phyloP scores from a whole-genome alignment of 2,113 vertebrate genomes.

The Gorsachius goisagi region DNA sequence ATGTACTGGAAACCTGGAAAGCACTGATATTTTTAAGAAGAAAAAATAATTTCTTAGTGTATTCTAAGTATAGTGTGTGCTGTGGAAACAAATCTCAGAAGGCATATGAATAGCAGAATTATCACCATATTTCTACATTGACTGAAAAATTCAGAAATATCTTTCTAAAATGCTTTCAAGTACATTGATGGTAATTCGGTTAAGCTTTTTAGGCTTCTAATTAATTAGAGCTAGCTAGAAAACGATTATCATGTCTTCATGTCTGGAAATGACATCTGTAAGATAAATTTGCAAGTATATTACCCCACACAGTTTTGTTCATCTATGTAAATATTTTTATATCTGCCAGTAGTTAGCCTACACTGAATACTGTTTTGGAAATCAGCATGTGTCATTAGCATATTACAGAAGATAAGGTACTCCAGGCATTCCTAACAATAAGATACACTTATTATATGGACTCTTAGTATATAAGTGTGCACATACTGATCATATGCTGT shows the following conservation, averaged over 20 bases:
- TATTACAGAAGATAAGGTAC: not conserved
- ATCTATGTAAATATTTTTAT: constrained; percentile 5
- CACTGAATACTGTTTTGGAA: not conserved
- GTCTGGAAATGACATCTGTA: constrained; percentile 19
- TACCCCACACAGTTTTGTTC: not conserved
- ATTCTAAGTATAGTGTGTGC: not conserved
- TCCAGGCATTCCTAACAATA: not conserved
- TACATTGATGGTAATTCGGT: not conserved
- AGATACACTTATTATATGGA: not conserved
- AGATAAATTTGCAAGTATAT: constrained; percentile 8
- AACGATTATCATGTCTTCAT: not conserved
- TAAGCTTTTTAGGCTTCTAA: not conserved
- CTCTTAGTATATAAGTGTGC: not conserved
- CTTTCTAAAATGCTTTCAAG: not conserved
- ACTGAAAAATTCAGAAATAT: not conserved
- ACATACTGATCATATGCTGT: not conserved
- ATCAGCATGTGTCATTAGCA: not conserved
- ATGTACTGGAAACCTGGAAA: not conserved
- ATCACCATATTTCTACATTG: not conserved
- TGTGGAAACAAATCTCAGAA: not conserved
- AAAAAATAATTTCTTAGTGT: not conserved
- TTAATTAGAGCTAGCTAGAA: not conserved
- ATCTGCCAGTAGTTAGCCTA: not conserved
- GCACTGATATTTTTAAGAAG: not conserved
- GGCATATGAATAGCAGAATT: not conserved